Conservation (phyloP, 2,113 vertebrate genomes). For the Bubo bubo region DNA sequence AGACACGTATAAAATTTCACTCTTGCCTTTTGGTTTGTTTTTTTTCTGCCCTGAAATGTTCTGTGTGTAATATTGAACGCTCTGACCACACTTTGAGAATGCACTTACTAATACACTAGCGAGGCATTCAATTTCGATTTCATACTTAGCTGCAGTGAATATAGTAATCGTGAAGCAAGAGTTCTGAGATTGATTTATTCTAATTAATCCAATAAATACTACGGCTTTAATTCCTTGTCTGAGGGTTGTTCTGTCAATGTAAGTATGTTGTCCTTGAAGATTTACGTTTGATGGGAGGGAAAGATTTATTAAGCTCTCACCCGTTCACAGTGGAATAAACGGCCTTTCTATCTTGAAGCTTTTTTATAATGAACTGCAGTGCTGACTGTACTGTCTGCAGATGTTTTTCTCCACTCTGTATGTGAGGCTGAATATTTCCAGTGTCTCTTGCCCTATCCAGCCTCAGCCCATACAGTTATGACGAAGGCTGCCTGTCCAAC, state of each 20-base stretch:
- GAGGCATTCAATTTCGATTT: conserved; percentile 37
- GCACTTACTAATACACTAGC: neutral
- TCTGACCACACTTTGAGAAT: neutral
- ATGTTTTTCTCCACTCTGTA: neutral
- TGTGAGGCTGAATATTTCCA: neutral
- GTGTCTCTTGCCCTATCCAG: conserved; percentile 67
- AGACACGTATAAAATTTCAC: neutral
- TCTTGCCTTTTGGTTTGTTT: neutral
- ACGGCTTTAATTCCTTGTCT: conserved; percentile 55
- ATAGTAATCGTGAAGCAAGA: conserved; percentile 3
- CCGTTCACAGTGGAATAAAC: neutral
- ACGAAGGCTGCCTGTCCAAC: conserved; percentile 93
- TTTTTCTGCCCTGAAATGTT: neutral
- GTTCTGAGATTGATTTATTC: conserved; percentile 57
- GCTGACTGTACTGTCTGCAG: neutral
- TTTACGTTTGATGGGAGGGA: conserved; percentile 30
- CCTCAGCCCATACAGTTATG: conserved; percentile 94
- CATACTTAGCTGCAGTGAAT: conserved; percentile 48
- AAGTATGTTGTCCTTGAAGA: conserved; percentile 50
- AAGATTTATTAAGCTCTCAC: conserved; percentile 54
- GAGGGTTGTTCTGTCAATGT: conserved; percentile 21
- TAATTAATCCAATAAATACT: conserved; percentile 65
- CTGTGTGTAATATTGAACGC: neutral
- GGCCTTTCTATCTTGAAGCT: neutral
- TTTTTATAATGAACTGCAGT: neutral